Conservation (phyloP, 2,888 invertebrate genomes). For the Eristalinus sepulchralis region DNA sequence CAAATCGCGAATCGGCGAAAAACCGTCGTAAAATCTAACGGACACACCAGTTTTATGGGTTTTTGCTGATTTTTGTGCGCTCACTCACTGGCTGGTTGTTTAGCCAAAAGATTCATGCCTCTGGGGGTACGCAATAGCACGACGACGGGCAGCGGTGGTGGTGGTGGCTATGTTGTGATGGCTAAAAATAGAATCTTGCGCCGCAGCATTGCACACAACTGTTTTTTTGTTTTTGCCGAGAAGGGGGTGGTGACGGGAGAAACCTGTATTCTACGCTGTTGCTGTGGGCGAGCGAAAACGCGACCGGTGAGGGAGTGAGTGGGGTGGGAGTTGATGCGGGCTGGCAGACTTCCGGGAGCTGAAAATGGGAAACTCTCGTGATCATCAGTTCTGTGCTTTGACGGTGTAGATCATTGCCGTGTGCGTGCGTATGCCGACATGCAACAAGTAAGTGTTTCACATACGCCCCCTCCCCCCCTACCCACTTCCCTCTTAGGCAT, state of each 20-base stretch:
- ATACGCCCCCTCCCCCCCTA: background rate
- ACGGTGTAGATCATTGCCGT: constrained; percentile 59
- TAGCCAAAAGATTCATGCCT: constrained; percentile 42
- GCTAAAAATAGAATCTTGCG: constrained; percentile 69
- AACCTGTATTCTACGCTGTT: constrained; percentile 25
- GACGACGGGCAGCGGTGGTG: constrained; percentile 16
- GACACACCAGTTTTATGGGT: constrained; percentile 57
- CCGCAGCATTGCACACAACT: constrained; percentile 54
- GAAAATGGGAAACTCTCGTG: constrained; percentile 55
- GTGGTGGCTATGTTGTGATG: constrained; percentile 28
- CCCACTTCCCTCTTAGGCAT: background rate
- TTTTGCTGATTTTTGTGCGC: constrained; percentile 6
- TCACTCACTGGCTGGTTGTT: background rate
- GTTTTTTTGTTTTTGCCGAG: constrained; percentile 3
- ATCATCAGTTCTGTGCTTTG: constrained; percentile 32
- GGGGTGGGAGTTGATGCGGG: background rate
- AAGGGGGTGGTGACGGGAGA: background rate
- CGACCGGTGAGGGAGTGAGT: background rate
- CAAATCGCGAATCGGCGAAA: constrained; percentile 39
- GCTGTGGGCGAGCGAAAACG: constrained; percentile 44
- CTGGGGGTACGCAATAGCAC: constrained; percentile 32
- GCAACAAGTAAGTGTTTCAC: constrained; percentile 50
- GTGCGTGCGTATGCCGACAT: constrained; percentile 60
- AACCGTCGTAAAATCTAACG: constrained; percentile 63
- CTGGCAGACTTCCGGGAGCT: constrained; percentile 56